Evolutionary conservation across 2,113 vertebrate genomes (phyloP).

Genomic region (Epinephelus cyanopodus): DNA sequence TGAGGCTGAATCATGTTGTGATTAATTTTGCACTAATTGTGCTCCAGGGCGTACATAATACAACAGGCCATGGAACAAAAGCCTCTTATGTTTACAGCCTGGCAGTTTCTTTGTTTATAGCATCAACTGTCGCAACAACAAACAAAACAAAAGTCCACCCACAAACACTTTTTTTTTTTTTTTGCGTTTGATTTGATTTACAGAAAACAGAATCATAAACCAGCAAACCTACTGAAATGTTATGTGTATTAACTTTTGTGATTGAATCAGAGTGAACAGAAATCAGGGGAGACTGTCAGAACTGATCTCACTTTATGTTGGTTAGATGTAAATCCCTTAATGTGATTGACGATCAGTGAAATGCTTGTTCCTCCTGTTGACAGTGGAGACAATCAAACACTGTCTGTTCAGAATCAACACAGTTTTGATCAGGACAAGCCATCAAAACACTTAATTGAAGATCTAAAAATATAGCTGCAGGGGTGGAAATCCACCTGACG

Average conservation of each 20-base stretch:
- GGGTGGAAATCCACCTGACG: slow-evolving; percentile 51
- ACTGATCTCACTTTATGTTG: neutral
- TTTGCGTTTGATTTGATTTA: neutral
- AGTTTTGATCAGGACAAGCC: slow-evolving; percentile 18
- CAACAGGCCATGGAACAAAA: slow-evolving; percentile 15
- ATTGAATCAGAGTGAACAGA: neutral
- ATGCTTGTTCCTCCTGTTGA: slow-evolving; percentile 9
- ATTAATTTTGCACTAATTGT: slow-evolving; percentile 43
- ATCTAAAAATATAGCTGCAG: slow-evolving; percentile 60
- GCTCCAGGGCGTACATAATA: neutral
- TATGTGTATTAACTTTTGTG: too few relatives aligned
- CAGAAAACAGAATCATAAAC: neutral
- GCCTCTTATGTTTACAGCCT: slow-evolving; percentile 23
- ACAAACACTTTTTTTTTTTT: neutral
- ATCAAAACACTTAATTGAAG: slow-evolving; percentile 40
- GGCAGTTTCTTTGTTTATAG: slow-evolving; percentile 24
- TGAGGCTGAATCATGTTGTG: slow-evolving; percentile 31
- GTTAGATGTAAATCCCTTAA: neutral
- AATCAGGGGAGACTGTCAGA: neutral
- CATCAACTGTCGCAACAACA: slow-evolving; percentile 33
- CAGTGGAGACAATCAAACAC: slow-evolving; percentile 21
- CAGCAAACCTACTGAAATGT: too few relatives aligned
- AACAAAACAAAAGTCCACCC: slow-evolving; percentile 21
- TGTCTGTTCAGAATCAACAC: neutral
- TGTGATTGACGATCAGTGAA: slow-evolving; percentile 7